Base-by-base conservation (phyloP, 2,888 invertebrate species). In the Tipula helvola region DNA sequence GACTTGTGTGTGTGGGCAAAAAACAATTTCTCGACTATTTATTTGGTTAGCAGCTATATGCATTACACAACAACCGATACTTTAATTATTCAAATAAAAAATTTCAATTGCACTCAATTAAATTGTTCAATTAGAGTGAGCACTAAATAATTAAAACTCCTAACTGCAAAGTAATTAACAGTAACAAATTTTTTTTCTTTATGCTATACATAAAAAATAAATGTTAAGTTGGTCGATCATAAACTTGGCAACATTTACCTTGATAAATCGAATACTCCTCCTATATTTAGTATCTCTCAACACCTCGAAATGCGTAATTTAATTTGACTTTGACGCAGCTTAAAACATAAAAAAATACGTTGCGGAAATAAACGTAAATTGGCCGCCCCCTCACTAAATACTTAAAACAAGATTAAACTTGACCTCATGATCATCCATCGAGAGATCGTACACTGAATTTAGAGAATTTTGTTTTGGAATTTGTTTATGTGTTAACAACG, bases 131-230 rank as follows among this genome's bases (percentile, higher is more conserved):
- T 83, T 16, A 83, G 18, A 83, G 83, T 12, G 83, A 83, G 16
- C 83, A 28, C 5, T 7, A 39, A 39, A 28, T 28, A 28, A 16
- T 13, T 18, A 28, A 83, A 36, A 71, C 5, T 16, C n/a, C 1
- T 16, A 13, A 12, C n/a, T 71, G 18, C 36, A 10, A 16, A 83
- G 16, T 18, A 7, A 28, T 83, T 83, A 83, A 83, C 36, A 18
- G 36, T 93, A 92, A 39, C 39, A 39, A 39, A 4, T 39, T 39
- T 7, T 7, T 39, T 39, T 7, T 39, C 7, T 39, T 7, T 39
- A 39, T 39, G 7, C 39, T 5, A 39, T 3, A 39, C 1, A 39
- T 2, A 39, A 5, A 39, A 39, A 39, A 39, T 2, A 7, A 39
- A 39, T 7, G 12, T 44, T 44, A 12, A 44, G 10, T 44, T 10